Conservation (phyloP, 2,113 vertebrate species). For the Scopus umbretta region DNA sequence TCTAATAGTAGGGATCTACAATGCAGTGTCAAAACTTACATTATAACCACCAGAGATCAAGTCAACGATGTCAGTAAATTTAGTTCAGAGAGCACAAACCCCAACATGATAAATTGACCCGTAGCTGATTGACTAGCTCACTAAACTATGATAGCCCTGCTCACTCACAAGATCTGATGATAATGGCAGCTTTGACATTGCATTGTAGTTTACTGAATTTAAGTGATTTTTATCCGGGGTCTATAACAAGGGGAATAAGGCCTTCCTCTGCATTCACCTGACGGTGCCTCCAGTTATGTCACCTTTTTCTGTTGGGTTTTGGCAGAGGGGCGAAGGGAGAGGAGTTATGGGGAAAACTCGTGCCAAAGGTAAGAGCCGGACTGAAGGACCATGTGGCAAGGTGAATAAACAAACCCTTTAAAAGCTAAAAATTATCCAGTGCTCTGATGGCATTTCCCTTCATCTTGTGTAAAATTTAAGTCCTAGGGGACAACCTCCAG, state of each 20-base stretch:
- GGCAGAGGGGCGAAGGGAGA: fast-evolving
- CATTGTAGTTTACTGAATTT: background rate
- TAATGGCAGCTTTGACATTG: background rate
- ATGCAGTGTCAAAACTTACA: background rate
- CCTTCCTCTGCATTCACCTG: background rate
- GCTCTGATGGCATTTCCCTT: background rate
- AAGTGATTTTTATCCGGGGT: background rate
- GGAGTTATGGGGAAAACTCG: background rate
- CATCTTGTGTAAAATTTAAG: background rate
- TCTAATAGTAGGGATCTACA: background rate
- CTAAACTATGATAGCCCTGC: background rate
- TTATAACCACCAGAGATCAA: background rate
- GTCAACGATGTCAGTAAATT: background rate
- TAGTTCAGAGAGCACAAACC: background rate
- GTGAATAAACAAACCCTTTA: background rate
- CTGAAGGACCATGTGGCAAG: background rate
- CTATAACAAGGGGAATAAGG: background rate
- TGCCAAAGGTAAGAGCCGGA: background rate
- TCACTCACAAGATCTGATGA: background rate
- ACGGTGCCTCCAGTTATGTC: background rate
- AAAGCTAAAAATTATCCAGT: background rate
- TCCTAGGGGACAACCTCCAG: background rate
- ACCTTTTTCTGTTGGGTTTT: background rate
- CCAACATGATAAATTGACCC: background rate
- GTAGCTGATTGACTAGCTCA: background rate